Evolutionary conservation across 2,797 vertebrate species (phyloP), one percentile per base, ranked within the genome.

Genomic region (Knipowitschia caucasica): DNA sequence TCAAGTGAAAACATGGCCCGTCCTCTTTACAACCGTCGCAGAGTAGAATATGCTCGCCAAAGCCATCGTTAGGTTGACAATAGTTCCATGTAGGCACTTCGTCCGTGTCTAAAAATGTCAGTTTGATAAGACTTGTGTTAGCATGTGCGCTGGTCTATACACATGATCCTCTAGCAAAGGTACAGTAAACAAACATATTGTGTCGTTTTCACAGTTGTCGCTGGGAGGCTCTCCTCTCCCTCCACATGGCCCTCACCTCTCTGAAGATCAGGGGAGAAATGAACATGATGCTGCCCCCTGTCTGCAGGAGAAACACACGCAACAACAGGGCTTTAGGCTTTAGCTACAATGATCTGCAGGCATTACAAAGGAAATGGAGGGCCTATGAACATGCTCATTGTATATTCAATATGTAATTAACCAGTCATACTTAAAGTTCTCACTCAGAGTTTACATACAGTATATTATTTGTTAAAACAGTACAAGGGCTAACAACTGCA

Each of bases 211-310:
- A 92, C 33, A 91, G 82, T 76, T 89, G 89, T 44, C 68, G 83
- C 4, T 26, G 77, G 54, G 56, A 82, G 0, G 84, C 78, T 45
- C 17, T 84, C 29, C 84, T 73, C 55, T 93, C 87, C 0, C 81
- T 86, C 84, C 93, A 85, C 50, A 94, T 90, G 62, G 83, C 56
- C 0, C 54, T 50, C 1, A 92, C 50, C 62, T 99, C 96, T 51
- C 71, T 87, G 62, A 90, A 20, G 45, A 95, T 85, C 60, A 99
- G 60, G 0, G 94, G 94, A 0, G 75, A 75, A 83, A 99, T 95
- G 88, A 97, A 99, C 14, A 95, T 4, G 23, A 96, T 47, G 14
- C 94, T 94, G 67, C 91, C 89, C 38, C 88, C 92, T 0, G 93
- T 98, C 96, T 99, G 92, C 30, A 34, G 58, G 1, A 34, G 0